Conservation (phyloP, 2,888 invertebrate species). For the Lordiphosa andalusiaca region DNA sequence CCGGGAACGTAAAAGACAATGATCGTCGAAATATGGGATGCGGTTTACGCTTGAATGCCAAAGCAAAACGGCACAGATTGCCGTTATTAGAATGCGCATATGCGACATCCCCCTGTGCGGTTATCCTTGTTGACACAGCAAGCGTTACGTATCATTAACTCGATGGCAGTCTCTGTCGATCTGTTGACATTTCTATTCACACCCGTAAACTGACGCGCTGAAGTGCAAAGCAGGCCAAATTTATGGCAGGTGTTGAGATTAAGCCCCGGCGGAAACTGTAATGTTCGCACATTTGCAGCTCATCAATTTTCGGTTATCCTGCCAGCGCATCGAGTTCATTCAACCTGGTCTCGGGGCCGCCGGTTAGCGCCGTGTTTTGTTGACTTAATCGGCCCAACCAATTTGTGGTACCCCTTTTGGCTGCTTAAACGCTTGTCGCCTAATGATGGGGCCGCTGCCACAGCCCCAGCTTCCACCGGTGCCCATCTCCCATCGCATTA, state of each 20-base stretch:
- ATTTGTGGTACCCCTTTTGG: conserved; percentile 42
- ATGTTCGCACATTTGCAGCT: conserved; percentile 70
- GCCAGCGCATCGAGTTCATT: conserved; percentile 57
- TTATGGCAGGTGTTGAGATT: conserved; percentile 6
- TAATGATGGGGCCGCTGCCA: conserved; percentile 39
- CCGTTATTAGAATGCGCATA: conserved; percentile 52
- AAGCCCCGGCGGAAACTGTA: conserved; percentile 53
- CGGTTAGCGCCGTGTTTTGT: conserved; percentile 55
- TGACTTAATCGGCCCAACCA: conserved; percentile 62
- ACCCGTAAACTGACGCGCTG: conserved; percentile 54
- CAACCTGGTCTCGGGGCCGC: conserved; percentile 42
- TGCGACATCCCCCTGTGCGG: conserved; percentile 20
- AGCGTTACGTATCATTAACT: conserved; percentile 65
- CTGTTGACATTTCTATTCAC: conserved; percentile 51
- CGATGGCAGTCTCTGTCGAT: conserved; percentile 21
- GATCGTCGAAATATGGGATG: conserved; percentile 29
- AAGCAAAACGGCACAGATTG: conserved; percentile 54
- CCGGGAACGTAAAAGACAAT: conserved; percentile 47
- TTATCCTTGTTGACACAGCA: conserved; percentile 38
- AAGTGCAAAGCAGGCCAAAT: neutral
- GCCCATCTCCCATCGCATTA: conserved; percentile 48
- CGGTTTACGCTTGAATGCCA: conserved; percentile 42
- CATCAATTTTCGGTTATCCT: conserved; percentile 62
- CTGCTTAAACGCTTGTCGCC: conserved; percentile 63
- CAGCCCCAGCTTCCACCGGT: conserved; percentile 13